These are phyloP conservation scores for Trissolcus basalis DNA, from an alignment of 1,140 invertebrate genomes.

Conservation along the genomic window DNA sequence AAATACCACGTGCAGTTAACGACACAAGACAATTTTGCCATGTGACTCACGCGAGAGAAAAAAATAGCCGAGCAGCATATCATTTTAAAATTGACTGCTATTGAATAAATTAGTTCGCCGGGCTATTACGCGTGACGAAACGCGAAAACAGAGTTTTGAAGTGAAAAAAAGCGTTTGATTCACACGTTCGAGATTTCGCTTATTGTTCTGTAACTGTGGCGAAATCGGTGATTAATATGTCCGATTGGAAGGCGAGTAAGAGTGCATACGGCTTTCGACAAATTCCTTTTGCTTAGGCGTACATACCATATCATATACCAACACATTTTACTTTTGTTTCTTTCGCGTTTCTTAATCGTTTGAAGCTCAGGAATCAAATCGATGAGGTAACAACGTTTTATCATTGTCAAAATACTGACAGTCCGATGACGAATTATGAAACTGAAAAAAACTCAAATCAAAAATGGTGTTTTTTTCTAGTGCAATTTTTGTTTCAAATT, in stretches of 20 bases:
- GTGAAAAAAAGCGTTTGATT: constrained; percentile 36
- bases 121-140: constrained; percentile 41
- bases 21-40: constrained; percentile 1
- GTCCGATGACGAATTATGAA: no score
- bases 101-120: constrained; percentile 29
- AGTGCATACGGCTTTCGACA: constrained; percentile 55
- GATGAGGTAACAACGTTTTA: no score
- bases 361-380: no score
- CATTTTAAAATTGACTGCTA: constrained; percentile 31
- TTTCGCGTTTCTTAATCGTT: constrained; percentile 12
- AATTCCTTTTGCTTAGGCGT: constrained; percentile 30
- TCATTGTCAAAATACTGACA: no score
- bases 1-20: background rate
- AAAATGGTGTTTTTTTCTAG: no score
- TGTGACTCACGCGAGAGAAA: constrained; percentile 10
- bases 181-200: constrained; percentile 58
- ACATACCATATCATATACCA: constrained; percentile 33
- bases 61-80: constrained; percentile 14
- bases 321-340: constrained; percentile 52
- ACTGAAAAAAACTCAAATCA: no score
- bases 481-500: no score
- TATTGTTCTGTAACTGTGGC: constrained; percentile 48
- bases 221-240: constrained; percentile 57
- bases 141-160: constrained; percentile 24
- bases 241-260: constrained; percentile 51